Conservation (phyloP, 2,888 invertebrate genomes). For the Pseudococcus jackbeardsleyi region DNA sequence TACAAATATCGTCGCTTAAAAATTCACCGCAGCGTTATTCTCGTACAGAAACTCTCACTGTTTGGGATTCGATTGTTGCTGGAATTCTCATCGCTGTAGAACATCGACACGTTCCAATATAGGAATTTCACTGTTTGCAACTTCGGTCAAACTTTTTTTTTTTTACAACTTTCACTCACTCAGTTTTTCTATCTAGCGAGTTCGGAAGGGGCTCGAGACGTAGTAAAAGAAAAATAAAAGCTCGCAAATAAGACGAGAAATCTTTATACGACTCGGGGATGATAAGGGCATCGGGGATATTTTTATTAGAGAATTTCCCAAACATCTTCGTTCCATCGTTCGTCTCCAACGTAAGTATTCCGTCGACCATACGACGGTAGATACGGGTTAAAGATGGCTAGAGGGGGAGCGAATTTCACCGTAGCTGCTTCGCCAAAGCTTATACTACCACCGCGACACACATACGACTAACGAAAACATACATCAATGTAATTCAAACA, state of each 20-base stretch:
- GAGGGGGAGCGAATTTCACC: too few relatives aligned
- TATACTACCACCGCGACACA: slow-evolving; percentile 2
- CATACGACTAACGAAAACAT: not conserved
- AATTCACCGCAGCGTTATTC: not conserved
- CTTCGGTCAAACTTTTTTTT: slow-evolving; percentile 10
- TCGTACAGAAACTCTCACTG: not conserved
- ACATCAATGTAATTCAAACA: slow-evolving; percentile 43
- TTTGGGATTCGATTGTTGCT: not conserved
- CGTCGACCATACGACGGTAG: too few relatives aligned
- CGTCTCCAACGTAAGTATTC: too few relatives aligned
- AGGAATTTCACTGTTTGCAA: not conserved
- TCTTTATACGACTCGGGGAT: slow-evolving; percentile 28
- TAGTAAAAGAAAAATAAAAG: slow-evolving; percentile 48
- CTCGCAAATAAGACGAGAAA: slow-evolving; percentile 16
- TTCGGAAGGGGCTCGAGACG: not conserved
- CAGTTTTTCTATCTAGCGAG: not conserved
- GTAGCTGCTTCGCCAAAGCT: too few relatives aligned
- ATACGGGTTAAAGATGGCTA: not conserved
- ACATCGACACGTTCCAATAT: slow-evolving; percentile 9
- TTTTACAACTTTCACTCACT: not conserved
- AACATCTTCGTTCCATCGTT: not conserved
- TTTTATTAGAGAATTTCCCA: slow-evolving; percentile 22
- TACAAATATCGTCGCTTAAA: not conserved
- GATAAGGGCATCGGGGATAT: slow-evolving; percentile 6
- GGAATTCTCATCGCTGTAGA: not conserved